Conservation (phyloP, 2,888 invertebrate species). For the Bedellia somnulentella region DNA sequence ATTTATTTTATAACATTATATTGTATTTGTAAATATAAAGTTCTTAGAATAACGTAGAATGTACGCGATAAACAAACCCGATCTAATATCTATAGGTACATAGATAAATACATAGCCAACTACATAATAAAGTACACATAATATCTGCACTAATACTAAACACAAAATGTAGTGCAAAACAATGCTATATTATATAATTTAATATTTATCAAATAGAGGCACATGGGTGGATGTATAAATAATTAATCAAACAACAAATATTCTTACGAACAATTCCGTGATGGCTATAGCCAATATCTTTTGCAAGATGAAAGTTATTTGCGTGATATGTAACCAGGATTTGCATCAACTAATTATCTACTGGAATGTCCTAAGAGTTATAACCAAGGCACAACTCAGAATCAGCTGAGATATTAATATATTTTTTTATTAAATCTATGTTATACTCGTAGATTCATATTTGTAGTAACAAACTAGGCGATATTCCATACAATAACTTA, state of each 20-base stretch:
- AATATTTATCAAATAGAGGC: constrained; percentile 51
- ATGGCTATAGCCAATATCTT: too few relatives aligned
- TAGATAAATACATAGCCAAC: constrained; percentile 32
- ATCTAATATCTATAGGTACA: constrained; percentile 43
- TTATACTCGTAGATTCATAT: too few relatives aligned
- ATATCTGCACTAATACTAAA: constrained; percentile 38
- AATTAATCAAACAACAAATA: constrained; percentile 42
- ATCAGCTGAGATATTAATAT: too few relatives aligned
- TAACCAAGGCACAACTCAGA: too few relatives aligned
- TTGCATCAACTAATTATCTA: constrained; percentile 23
- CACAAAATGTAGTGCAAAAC: constrained; percentile 29
- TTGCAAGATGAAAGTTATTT: too few relatives aligned
- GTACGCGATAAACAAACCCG: constrained; percentile 51
- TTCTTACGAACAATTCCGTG: too few relatives aligned
- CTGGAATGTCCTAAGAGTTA: constrained; percentile 43
- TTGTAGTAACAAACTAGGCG: too few relatives aligned
- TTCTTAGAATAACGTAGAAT: constrained; percentile 37
- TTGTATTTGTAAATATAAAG: constrained; percentile 57
- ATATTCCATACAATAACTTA: too few relatives aligned
- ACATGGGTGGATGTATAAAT: constrained; percentile 36
- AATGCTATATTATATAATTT: constrained; percentile 26
- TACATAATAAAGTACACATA: constrained; percentile 32
- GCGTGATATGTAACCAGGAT: too few relatives aligned
- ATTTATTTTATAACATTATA: constrained; percentile 60
- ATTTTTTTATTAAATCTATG: too few relatives aligned